Conservation (phyloP, 2,113 vertebrate genomes). For the Misgurnus anguillicaudatus region DNA sequence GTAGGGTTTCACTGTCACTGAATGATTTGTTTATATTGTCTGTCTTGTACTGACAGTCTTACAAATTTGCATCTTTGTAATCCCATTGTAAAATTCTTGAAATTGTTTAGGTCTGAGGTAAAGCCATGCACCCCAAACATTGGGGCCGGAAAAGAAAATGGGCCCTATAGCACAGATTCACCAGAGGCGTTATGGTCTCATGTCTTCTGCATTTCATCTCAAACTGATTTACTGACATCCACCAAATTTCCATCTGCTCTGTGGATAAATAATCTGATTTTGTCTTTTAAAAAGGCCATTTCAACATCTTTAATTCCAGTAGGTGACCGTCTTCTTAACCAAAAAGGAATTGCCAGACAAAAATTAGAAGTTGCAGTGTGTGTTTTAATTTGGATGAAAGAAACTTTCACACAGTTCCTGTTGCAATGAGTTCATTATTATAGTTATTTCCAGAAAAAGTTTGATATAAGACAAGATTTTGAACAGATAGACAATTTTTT, state of each 20-base stretch:
- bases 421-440: background rate
- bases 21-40: constrained; percentile 13
- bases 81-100: background rate
- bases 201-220: background rate
- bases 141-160: constrained; percentile 18
- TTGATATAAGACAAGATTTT: background rate
- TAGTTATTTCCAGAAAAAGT: constrained; percentile 7
- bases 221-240: background rate
- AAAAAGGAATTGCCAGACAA: background rate
- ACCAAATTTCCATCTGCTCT: background rate
- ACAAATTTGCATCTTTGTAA: background rate
- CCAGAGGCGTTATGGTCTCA: background rate
- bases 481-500: background rate
- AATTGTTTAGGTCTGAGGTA: constrained; percentile 31
- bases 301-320: background rate
- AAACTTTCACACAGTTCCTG: background rate
- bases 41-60: constrained; percentile 26
- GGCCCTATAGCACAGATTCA: background rate
- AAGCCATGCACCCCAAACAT: background rate
- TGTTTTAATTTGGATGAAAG: background rate
- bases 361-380: background rate
- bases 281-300: background rate
- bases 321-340: background rate
- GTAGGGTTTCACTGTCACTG: background rate
- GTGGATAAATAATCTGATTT: background rate